phyloP scores from a whole-genome alignment of 1,140 invertebrate species.

The Acromyrmex charruanus region DNA sequence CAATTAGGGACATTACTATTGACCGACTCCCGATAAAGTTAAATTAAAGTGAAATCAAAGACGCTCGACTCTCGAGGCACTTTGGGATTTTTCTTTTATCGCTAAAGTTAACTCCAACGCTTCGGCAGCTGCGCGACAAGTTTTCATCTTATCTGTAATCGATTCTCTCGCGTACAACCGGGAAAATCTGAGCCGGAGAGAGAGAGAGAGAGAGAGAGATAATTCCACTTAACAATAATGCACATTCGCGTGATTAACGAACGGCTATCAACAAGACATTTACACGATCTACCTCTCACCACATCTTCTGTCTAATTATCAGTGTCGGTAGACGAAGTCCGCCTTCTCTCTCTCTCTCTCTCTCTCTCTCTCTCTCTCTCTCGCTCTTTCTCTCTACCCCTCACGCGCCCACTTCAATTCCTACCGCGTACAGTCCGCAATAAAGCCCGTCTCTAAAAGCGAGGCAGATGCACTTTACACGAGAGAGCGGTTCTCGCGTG shows the following conservation, averaged over 20 bases:
- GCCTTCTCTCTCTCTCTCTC: neutral
- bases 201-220: neutral
- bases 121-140: slow-evolving; percentile 13
- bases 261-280: slow-evolving; percentile 53
- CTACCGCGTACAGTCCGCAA: slow-evolving; percentile 61
- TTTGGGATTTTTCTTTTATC: slow-evolving; percentile 59
- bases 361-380: neutral
- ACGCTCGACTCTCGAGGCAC: slow-evolving; percentile 27
- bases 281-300: slow-evolving; percentile 41
- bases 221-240: slow-evolving; percentile 23
- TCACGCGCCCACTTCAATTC: slow-evolving; percentile 57
- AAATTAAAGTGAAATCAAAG: slow-evolving; percentile 79
- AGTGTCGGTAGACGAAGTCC: slow-evolving; percentile 26
- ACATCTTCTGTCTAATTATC: slow-evolving; percentile 46
- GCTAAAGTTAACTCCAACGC: slow-evolving; percentile 16
- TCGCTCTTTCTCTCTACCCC: neutral
- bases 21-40: slow-evolving; percentile 78
- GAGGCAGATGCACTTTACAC: slow-evolving; percentile 64
- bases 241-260: slow-evolving; percentile 48
- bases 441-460: slow-evolving; percentile 60
- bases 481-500: slow-evolving; percentile 55
- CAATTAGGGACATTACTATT: slow-evolving; percentile 78
- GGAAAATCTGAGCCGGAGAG: slow-evolving; percentile 18
- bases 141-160: slow-evolving; percentile 20
- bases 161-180: neutral